Evolutionary conservation across 2,888 invertebrate genomes (phyloP).

Genomic region (Eupsilia transversa): DNA sequence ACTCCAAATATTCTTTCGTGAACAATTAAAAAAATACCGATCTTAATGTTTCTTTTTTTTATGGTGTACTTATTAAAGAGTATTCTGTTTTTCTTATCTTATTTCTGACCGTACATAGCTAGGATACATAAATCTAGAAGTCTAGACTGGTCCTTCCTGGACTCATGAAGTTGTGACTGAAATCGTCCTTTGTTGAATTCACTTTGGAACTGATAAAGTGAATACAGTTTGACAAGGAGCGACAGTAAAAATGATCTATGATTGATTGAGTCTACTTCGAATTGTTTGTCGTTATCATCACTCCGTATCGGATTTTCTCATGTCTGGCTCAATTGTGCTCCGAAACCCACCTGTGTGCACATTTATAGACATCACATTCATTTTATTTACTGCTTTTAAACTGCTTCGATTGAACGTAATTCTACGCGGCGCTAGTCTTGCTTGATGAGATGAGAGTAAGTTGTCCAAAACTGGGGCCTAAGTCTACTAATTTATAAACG

Average conservation of each 20-base stretch:
- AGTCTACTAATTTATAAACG: no score
- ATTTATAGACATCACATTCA: no score
- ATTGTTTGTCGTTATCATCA: slow-evolving; percentile 4
- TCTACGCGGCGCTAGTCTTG: no score
- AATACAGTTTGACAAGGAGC: slow-evolving; percentile 15
- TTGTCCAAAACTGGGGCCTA: no score
- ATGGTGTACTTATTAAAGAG: no score
- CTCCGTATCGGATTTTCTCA: not conserved
- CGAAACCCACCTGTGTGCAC: no score
- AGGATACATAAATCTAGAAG: not conserved
- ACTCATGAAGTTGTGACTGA: not conserved
- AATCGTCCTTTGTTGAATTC: slow-evolving; percentile 11
- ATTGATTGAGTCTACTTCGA: not conserved
- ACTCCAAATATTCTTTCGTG: not conserved
- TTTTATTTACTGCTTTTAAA: no score
- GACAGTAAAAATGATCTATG: not conserved
- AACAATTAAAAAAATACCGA: no score
- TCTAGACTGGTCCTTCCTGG: slow-evolving; percentile 5
- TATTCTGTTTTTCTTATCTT: no score
- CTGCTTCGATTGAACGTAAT: no score
- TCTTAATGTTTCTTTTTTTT: not conserved
- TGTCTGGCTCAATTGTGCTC: not conserved
- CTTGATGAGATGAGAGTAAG: no score
- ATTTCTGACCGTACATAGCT: not conserved
- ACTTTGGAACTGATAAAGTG: slow-evolving; percentile 43